A percentile compares a stretch with the other conserved stretches of the same genome.
phyloP scores from a whole-genome alignment of 2,113 vertebrate species.

The Pseudopipra pipra region DNA sequence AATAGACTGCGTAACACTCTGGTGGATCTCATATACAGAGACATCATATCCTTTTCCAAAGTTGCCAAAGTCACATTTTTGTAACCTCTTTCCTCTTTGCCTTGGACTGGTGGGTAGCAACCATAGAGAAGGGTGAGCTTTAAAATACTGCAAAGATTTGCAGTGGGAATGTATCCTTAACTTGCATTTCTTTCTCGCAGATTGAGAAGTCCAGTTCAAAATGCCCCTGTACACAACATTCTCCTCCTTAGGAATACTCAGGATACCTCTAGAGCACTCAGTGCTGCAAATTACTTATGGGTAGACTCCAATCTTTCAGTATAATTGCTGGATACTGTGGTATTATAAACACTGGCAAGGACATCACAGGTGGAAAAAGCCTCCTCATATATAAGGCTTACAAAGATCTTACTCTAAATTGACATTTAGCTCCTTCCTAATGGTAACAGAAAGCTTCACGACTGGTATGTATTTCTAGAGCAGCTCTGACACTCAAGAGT shows the following conservation, averaged over 20 bases:
- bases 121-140: background rate
- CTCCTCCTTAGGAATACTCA: background rate
- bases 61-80: background rate
- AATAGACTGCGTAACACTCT: background rate
- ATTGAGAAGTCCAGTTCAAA: background rate
- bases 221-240: background rate
- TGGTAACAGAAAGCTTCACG: background rate
- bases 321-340: background rate
- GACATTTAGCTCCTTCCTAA: constrained; percentile 3
- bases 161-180: background rate
- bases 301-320: background rate
- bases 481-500: background rate
- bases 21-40: background rate
- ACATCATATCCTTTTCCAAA: background rate
- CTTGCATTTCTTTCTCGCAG: background rate
- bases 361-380: background rate
- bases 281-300: background rate
- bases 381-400: background rate
- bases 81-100: background rate
- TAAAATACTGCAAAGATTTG: background rate
- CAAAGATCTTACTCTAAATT: background rate
- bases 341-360: constrained; percentile 11
- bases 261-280: background rate
- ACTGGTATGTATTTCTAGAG: constrained; percentile 4
- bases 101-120: background rate